Evolutionary conservation across 2,113 vertebrate genomes (phyloP).

Genomic region (Gnathonemus longibarbis): DNA sequence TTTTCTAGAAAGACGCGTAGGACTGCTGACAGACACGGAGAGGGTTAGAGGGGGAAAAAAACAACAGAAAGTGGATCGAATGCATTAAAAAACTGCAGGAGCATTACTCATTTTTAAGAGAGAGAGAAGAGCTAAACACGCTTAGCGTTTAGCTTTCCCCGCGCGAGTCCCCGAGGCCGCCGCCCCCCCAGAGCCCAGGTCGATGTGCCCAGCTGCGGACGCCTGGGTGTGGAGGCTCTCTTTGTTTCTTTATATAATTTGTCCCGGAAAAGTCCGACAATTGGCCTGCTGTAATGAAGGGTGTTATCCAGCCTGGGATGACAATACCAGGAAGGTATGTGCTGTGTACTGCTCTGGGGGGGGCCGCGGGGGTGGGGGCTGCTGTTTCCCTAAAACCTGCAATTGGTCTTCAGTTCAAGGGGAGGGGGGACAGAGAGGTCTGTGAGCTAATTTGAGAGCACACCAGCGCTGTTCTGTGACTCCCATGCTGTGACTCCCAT

Average conservation of each 20-base stretch:
- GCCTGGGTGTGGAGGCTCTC: conserved; percentile 74
- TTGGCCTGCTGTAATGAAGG: conserved; percentile 93
- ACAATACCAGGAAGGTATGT: conserved; percentile 95
- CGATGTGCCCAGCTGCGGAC: too few relatives aligned
- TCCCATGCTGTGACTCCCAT: neutral
- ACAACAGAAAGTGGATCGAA: neutral
- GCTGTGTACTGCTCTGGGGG: conserved; percentile 64
- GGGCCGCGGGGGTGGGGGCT: conserved; percentile 54
- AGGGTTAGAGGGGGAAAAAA: neutral
- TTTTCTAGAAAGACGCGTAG: neutral
- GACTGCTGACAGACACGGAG: neutral
- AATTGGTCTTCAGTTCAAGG: neutral
- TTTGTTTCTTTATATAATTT: conserved; percentile 99
- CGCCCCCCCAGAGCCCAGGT: too few relatives aligned
- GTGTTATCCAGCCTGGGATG: conserved; percentile 85
- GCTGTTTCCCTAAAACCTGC: conserved; percentile 55
- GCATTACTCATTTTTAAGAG: neutral
- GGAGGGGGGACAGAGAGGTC: neutral
- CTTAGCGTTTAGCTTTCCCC: neutral
- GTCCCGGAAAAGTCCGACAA: conserved; percentile 96
- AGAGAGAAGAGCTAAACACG: neutral
- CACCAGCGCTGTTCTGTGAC: neutral
- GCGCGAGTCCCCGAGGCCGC: neutral
- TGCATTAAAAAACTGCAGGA: neutral
- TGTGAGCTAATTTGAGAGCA: neutral